Evolutionary conservation across 2,888 invertebrate genomes (phyloP), one percentile per base, ranked within the genome.

Genomic region (Caenorhabditis japonica): DNA sequence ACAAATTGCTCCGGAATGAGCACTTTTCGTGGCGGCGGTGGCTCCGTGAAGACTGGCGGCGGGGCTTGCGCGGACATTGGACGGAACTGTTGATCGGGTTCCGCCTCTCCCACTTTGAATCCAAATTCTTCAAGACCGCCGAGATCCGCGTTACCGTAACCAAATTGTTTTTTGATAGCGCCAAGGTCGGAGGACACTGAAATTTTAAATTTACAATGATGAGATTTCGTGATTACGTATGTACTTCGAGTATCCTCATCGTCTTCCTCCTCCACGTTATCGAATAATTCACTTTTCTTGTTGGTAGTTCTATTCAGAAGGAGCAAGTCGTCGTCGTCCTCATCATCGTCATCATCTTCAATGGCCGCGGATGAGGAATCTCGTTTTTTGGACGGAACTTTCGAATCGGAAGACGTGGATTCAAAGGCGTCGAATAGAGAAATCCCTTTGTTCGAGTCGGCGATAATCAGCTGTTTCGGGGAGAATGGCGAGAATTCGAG

Each of bases 181-280:
- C 66, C 77, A 13, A 82, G 59, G 33, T 80, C 80, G n/a, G 66
- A 62, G 7, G 81, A 81, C 71, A 79, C 79, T 81, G 58, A 27
- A 79, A 66, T 30, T 7, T 7, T 30, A 30, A 10, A 7, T 10
- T 7, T 30, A 30, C 7, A 30, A 30, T 30, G 5, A 10, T 30
- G 5, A 5, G 7, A 30, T 10, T 30, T 10, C 7, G 30, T 15
- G 13, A 4, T 36, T 1, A 15, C 10, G n/a, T n/a, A n/a, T 44
- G 27, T 12, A 71, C 71, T 55, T 47, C 72, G 53, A 4, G 68
- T 52, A 30, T 61, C 62, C 12, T 61, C 74, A 19, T 74, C 73
- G n/a, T 64, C 66, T 5, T 56, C 68, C 51, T 62, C 46, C 8
- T 43, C 46, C 30, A 62, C 74, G n/a, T 60, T 43, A 21, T 66